Percentiles rank a stretch among this genome's conserved stretches.
phyloP scores from a whole-genome alignment of 1,140 invertebrate species.

The Calephelis nemesis region DNA sequence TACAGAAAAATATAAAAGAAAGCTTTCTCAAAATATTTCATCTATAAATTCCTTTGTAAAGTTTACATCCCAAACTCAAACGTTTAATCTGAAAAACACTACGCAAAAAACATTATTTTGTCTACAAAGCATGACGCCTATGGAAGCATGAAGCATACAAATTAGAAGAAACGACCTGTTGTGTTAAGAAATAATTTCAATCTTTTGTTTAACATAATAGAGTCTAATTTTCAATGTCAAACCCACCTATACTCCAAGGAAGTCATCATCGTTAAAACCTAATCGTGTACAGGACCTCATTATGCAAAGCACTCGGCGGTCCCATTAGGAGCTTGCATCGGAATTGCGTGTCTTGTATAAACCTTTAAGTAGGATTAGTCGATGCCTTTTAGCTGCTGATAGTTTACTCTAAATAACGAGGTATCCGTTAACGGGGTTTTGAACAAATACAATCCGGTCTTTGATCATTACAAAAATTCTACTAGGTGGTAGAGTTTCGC shows the following conservation, averaged over 20 bases:
- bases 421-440: constrained; percentile 6
- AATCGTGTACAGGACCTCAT: constrained; percentile 65
- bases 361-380: constrained; percentile 29
- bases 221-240: constrained; percentile 25
- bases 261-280: constrained; percentile 69
- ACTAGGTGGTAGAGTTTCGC: too few species aligned
- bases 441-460: background rate
- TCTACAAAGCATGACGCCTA: constrained; percentile 60
- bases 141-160: constrained; percentile 55
- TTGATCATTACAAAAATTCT: background rate
- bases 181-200: constrained; percentile 21
- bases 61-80: background rate
- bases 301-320: constrained; percentile 58
- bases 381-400: constrained; percentile 12
- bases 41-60: background rate
- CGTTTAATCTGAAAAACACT: constrained; percentile 35
- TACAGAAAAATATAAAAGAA: too few species aligned
- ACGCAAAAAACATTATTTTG: constrained; percentile 55
- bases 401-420: constrained; percentile 1
- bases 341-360: constrained; percentile 35
- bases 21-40: background rate
- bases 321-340: constrained; percentile 45
- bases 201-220: constrained; percentile 11
- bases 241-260: constrained; percentile 36
- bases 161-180: constrained; percentile 43